Base-by-base conservation (phyloP, 2,113 vertebrate species). In the Sialia sialis region DNA sequence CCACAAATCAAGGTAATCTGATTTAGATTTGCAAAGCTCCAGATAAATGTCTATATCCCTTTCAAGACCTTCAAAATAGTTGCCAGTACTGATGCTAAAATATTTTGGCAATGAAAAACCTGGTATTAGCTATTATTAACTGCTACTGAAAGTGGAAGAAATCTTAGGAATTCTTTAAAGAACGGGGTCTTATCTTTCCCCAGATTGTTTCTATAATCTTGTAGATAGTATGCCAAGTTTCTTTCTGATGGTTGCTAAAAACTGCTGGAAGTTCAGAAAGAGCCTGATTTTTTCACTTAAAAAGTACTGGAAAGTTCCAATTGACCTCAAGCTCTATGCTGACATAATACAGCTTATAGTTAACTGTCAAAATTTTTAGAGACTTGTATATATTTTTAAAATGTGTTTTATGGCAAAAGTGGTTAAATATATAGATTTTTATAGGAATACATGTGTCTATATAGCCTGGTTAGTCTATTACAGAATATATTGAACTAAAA, bases 341-440 rank as follows among this genome's bases (percentile, higher is more conserved):
- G 86, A 86, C 19, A 62, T 84, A 88, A 80, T 51, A 25, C 68
- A 93, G 48, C 34, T 55, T 90, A 51, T 48, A 74, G 41, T 80
- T 89, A 89, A 41, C 83, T 81, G 34, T 59, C 16, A 86, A 93
- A 64, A 48, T 18, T 82, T 90, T 93, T 59, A 63, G 68, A 77
- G 79, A 43, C 23, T 84, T 89, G n/a, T 46, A 90, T 51, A 63
- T 66, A 77, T 52, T 90, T 96, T 88, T 48, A 63, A 95, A 70
- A 92, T 56, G 59, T 94, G 90, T 87, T 96, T 96, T 90, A 88
- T 77, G 44, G 30, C 10, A 14, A n/a, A 84, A 77, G 76, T 59
- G 56, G 43, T 18, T 75, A 94, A 74, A 84, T 88, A 70, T 54
- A 63, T 6, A 78, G 55, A 8, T 39, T 67, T 95, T 88, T 77